These are phyloP conservation scores for Ctenomys sociabilis DNA, from an alignment of 2,113 vertebrate genomes.

Conservation along the genomic window DNA sequence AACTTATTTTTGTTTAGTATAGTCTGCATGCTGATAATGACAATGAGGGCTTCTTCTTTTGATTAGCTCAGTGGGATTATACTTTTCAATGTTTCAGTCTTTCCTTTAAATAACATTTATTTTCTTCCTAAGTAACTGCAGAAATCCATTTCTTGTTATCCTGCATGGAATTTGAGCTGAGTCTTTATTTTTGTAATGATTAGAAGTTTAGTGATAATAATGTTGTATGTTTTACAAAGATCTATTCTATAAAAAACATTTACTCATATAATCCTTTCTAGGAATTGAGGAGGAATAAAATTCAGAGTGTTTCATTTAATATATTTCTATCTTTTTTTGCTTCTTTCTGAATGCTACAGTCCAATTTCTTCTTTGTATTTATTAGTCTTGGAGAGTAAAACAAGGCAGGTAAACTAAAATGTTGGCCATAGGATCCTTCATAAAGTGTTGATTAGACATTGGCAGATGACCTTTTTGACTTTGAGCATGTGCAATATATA, in stretches of 20 bases:
- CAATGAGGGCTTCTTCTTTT: neutral
- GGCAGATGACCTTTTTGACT: neutral
- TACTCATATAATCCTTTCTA: constrained; percentile 30
- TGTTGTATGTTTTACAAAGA: neutral
- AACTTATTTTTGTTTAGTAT: neutral
- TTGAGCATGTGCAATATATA: neutral
- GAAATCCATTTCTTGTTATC: neutral
- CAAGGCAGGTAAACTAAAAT: neutral
- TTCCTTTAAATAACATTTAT: constrained; percentile 2
- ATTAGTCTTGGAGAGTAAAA: neutral
- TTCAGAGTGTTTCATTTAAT: neutral
- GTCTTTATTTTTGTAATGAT: constrained; percentile 14
- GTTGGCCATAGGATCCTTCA: neutral
- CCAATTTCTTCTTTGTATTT: neutral
- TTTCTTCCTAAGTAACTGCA: constrained; percentile 12
- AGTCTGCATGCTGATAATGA: neutral
- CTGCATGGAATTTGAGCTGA: neutral
- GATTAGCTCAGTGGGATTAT: neutral
- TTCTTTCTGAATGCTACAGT: neutral
- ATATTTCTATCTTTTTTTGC: neutral
- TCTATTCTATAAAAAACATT: constrained; percentile 46
- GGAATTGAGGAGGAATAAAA: neutral
- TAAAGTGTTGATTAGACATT: neutral
- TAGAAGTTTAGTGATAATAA: neutral
- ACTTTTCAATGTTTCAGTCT: neutral